Evolutionary conservation across 2,797 vertebrate genomes (phyloP).

Genomic region (Hydrophis major): DNA sequence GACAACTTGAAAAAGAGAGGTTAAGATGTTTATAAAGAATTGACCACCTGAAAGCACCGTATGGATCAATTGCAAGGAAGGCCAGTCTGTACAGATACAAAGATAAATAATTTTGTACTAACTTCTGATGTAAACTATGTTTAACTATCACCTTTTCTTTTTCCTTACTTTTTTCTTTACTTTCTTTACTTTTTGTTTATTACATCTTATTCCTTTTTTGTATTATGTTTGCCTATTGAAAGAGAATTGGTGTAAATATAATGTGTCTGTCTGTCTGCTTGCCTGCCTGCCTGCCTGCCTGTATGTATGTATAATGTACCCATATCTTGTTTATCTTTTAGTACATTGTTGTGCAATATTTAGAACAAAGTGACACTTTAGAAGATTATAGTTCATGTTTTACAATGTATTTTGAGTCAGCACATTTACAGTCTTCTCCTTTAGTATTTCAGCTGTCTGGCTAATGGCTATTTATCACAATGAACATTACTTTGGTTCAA

Average conservation of each 20-base stretch:
- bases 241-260: background rate
- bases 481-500: background rate
- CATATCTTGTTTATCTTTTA: background rate
- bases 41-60: background rate
- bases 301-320: background rate
- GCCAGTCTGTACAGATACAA: background rate
- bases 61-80: background rate
- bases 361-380: background rate
- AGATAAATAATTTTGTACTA: background rate
- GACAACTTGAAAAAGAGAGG: background rate
- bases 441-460: background rate
- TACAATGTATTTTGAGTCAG: background rate
- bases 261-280: background rate
- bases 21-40: background rate
- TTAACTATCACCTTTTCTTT: background rate
- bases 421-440: background rate
- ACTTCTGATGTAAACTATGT: background rate
- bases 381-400: background rate
- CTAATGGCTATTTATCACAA: background rate
- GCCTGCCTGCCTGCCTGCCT: too few relatives aligned
- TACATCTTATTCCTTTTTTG: background rate
- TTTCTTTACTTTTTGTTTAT: background rate
- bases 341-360: background rate
- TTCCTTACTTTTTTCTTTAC: background rate
- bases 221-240: background rate